These are phyloP conservation scores for Mayetiola destructor DNA, from an alignment of 2,888 invertebrate species.

Conservation along the genomic window DNA sequence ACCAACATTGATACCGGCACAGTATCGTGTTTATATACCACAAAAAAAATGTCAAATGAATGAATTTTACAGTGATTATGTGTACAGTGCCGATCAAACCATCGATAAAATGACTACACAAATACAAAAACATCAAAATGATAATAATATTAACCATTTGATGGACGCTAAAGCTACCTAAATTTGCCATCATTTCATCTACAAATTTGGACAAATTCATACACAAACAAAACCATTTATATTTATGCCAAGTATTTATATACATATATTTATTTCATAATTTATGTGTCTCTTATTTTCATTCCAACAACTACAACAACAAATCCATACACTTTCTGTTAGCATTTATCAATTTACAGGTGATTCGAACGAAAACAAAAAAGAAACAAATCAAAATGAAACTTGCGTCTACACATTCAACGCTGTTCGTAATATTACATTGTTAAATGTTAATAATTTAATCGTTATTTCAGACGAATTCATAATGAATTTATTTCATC, in stretches of 20 bases:
- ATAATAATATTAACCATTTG: neutral
- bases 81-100: neutral
- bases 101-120: constrained; percentile 26
- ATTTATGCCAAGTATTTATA: neutral
- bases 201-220: too few species aligned
- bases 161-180: too few species aligned
- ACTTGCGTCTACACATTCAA: neutral
- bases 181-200: too few species aligned
- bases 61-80: constrained; percentile 26
- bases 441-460: too few species aligned
- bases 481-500: too few species aligned
- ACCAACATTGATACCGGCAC: constrained; percentile 24
- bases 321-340: neutral
- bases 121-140: neutral
- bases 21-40: constrained; percentile 35
- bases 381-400: neutral
- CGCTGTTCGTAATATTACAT: too few species aligned
- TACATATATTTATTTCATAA: too few species aligned
- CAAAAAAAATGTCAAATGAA: constrained; percentile 25
- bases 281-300: too few species aligned
- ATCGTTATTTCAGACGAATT: too few species aligned
- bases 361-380: too few species aligned
- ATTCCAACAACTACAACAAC: neutral
- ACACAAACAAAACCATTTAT: neutral
- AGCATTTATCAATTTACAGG: too few species aligned